Conservation (phyloP, 1,140 invertebrate species). For the Cydia strobilella region DNA sequence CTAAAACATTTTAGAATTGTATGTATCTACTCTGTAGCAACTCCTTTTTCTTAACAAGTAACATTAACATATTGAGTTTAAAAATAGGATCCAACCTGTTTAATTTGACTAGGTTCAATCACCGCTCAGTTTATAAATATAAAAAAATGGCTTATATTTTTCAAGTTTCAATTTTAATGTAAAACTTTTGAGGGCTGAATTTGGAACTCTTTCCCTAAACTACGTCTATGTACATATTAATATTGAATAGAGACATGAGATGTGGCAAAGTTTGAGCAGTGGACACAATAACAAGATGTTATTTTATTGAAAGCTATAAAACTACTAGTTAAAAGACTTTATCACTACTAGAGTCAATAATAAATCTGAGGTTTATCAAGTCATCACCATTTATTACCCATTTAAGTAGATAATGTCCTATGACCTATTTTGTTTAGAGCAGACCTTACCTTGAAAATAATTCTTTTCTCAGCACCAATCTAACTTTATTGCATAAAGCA, state of each 20-base stretch:
- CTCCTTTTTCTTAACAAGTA: too few species aligned
- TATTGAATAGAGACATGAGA: background rate
- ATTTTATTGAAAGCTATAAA: conserved; percentile 6
- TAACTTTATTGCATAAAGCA: conserved; percentile 1
- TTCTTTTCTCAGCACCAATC: background rate
- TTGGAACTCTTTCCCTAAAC: background rate
- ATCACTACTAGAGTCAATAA: background rate
- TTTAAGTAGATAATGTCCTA: background rate
- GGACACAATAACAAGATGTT: background rate
- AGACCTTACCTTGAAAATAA: background rate
- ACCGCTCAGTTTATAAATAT: too few species aligned
- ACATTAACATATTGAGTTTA: too few species aligned
- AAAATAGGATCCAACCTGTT: too few species aligned
- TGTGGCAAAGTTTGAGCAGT: background rate
- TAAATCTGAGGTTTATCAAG: background rate
- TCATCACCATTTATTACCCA: conserved; percentile 2
- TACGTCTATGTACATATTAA: background rate
- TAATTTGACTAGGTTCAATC: too few species aligned
- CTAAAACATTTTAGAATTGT: background rate
- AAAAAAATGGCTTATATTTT: too few species aligned
- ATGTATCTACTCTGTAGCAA: too few species aligned
- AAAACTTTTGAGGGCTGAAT: too few species aligned
- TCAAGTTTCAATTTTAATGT: too few species aligned
- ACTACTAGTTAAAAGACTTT: conserved; percentile 7
- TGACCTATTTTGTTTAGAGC: background rate